Conservation (phyloP, 1,140 invertebrate species). For the Mycetomoellerius zeteki region DNA sequence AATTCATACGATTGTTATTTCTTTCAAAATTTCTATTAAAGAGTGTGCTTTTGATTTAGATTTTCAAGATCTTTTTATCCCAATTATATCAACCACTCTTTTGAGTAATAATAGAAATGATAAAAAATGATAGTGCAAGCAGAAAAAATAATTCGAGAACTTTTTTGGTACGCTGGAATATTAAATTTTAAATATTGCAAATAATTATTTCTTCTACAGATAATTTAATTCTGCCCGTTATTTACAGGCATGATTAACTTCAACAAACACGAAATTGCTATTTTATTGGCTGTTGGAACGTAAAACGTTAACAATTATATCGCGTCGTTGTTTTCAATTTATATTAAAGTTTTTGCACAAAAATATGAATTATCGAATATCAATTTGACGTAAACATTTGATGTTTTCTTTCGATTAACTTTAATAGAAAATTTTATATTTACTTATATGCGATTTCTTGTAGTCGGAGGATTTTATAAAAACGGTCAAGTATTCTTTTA, state of each 20-base stretch:
- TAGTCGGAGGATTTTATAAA: neutral
- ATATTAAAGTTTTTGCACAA: neutral
- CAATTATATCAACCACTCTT: neutral
- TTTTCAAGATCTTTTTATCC: neutral
- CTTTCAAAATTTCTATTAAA: neutral
- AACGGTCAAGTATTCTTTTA: neutral
- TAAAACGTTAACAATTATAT: constrained; percentile 35
- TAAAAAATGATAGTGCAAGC: neutral
- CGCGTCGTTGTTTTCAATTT: constrained; percentile 18
- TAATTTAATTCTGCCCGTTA: neutral
- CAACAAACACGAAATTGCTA: neutral
- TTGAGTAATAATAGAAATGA: constrained; percentile 15
- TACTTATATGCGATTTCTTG: neutral
- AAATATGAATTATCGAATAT: constrained; percentile 6
- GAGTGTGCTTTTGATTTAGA: neutral
- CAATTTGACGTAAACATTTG: neutral
- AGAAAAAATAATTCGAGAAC: constrained; percentile 29
- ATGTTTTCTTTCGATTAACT: neutral
- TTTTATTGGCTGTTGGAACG: neutral
- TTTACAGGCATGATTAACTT: neutral
- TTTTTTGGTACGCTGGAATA: neutral
- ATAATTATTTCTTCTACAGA: neutral
- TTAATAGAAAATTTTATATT: neutral
- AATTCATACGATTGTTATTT: neutral
- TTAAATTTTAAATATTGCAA: constrained; percentile 5